Conservation (phyloP, 2,888 invertebrate genomes). For the Dorcus hopei region DNA sequence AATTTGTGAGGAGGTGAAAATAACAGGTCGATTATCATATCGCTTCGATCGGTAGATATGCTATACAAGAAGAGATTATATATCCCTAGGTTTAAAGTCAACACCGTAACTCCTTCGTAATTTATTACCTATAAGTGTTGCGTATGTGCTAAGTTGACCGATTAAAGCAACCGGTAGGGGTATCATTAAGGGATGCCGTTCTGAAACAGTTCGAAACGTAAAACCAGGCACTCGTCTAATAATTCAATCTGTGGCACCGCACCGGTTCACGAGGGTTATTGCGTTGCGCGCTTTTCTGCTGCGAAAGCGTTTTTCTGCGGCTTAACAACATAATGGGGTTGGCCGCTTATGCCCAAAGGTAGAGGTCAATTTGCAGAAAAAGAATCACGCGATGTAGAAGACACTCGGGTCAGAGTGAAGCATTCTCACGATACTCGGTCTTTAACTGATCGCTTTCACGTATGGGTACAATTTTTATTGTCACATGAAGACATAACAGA, state of each 20-base stretch:
- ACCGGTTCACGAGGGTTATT: background rate
- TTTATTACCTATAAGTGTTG: conserved; percentile 34
- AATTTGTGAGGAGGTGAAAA: conserved; percentile 50
- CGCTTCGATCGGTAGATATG: conserved; percentile 27
- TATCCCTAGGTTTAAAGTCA: conserved; percentile 40
- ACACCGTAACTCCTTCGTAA: conserved; percentile 38
- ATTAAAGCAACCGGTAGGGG: conserved; percentile 1
- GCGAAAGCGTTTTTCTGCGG: conserved; percentile 1
- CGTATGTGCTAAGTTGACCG: conserved; percentile 16
- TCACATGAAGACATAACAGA: too few relatives aligned
- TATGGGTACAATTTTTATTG: too few relatives aligned
- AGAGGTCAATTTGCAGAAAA: conserved; percentile 26
- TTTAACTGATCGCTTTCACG: background rate
- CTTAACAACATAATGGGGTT: conserved; percentile 16
- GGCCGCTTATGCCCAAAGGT: conserved; percentile 25
- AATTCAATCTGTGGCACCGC: conserved; percentile 4
- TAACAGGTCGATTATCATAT: conserved; percentile 48
- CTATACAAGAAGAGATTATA: conserved; percentile 35
- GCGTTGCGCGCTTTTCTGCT: background rate
- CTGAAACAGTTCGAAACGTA: conserved; percentile 12
- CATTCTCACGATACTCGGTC: background rate
- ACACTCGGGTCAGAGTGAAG: background rate
- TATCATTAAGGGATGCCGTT: background rate
- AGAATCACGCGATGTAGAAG: conserved; percentile 17
- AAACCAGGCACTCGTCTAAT: conserved; percentile 13